Conservation (phyloP, 2,113 vertebrate genomes). For the Opisthocomus hoazin region DNA sequence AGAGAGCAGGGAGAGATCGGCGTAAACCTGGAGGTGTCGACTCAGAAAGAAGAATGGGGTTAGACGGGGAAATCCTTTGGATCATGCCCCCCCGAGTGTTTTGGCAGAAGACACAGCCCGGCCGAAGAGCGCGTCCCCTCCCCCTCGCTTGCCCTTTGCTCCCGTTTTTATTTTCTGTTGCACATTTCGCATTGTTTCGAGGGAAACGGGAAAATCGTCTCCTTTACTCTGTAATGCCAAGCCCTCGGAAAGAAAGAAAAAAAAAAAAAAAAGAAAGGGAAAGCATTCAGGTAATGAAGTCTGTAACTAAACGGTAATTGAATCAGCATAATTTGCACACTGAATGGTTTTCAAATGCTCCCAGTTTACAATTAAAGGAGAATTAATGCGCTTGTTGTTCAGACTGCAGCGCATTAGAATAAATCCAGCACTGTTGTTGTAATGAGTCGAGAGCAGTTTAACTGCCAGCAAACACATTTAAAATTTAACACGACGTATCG, state of each 20-base stretch:
- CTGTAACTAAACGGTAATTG: conserved; percentile 85
- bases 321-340: conserved; percentile 85
- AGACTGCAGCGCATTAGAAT: conserved; percentile 74
- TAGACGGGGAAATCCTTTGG: not conserved
- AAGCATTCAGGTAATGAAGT: conserved; percentile 83
- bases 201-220: conserved; percentile 63
- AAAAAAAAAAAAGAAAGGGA: not conserved
- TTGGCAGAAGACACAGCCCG: not conserved
- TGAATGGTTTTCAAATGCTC: conserved; percentile 83
- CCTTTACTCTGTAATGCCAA: conserved; percentile 57
- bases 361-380: conserved; percentile 84
- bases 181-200: conserved; percentile 59
- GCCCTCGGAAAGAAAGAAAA: not conserved
- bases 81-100: not conserved
- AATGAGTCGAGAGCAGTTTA: conserved; percentile 76
- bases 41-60: not conserved
- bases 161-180: not conserved
- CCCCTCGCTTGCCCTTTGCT: not conserved
- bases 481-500: conserved; percentile 74
- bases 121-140: not conserved
- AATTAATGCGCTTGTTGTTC: conserved; percentile 79
- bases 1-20: not conserved
- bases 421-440: conserved; percentile 77
- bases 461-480: conserved; percentile 76
- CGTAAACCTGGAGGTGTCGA: not conserved